A percentile compares a stretch with the other conserved stretches of the same genome.
Conservation (phyloP, 2,113 vertebrate genomes). For the Cyanoderma ruficeps region DNA sequence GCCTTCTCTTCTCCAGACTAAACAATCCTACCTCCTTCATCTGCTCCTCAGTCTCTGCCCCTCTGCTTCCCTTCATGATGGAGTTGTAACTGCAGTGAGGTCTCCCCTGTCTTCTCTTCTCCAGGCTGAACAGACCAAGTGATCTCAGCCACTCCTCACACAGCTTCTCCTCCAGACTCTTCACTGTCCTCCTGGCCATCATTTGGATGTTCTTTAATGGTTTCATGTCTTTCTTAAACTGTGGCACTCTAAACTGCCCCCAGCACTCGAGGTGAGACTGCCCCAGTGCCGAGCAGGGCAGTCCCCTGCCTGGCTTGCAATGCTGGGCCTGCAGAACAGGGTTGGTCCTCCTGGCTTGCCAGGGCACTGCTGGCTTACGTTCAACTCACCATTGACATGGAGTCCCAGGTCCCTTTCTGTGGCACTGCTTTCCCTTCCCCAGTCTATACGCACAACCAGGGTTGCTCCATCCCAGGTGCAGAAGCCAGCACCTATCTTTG, state of each 20-base stretch:
- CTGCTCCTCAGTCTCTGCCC: not conserved
- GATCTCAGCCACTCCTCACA: not conserved
- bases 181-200: not conserved
- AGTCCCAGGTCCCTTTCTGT: not conserved
- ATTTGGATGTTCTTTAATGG: not conserved
- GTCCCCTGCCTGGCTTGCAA: rapidly evolving
- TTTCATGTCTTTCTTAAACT: not conserved
- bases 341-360: not conserved
- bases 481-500: not conserved
- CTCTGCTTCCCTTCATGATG: not conserved
- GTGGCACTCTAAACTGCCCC: not conserved
- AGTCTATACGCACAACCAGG: not conserved
- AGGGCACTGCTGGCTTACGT: not conserved
- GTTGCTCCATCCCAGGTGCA: not conserved
- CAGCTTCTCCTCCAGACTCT: rapidly evolving
- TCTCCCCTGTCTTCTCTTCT: not conserved
- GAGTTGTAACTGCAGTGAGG: too few species aligned
- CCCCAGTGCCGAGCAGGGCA: not conserved
- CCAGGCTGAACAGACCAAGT: not conserved
- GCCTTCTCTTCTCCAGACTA: not conserved
- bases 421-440: not conserved
- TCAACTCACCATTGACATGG: rapidly evolving
- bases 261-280: rapidly evolving
- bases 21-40: not conserved
- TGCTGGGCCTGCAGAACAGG: not conserved